phyloP scores from a whole-genome alignment of 1,140 invertebrate species.

The Zaprionus nigranus region DNA sequence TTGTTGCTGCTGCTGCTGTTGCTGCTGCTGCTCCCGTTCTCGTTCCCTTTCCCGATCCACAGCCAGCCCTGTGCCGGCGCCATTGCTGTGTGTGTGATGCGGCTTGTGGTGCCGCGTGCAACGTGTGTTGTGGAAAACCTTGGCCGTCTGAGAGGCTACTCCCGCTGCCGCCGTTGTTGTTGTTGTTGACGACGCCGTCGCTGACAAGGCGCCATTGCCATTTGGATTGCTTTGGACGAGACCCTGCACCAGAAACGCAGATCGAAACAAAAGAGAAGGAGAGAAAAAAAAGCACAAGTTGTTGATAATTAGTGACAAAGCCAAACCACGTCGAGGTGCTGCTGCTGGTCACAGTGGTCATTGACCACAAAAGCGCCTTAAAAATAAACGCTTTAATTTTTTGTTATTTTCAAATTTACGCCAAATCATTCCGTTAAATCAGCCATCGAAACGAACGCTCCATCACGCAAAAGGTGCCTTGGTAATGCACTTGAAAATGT shows the following conservation, averaged over 20 bases:
- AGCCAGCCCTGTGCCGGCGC: constrained; percentile 1
- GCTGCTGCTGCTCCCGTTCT: constrained; percentile 15
- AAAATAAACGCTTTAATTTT: constrained; percentile 56
- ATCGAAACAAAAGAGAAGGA: constrained; percentile 28
- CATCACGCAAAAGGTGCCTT: constrained; percentile 32
- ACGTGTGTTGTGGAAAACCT: constrained; percentile 80
- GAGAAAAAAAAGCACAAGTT: constrained; percentile 21
- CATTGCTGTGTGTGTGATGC: constrained; percentile 62
- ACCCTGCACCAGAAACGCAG: constrained; percentile 47
- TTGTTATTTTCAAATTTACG: constrained; percentile 51
- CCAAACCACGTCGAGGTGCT: constrained; percentile 7
- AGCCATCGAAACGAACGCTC: constrained; percentile 63
- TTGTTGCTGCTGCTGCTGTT: constrained; percentile 21
- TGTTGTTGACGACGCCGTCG: constrained; percentile 3
- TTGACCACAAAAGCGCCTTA: constrained; percentile 76
- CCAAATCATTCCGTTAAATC: constrained; percentile 80
- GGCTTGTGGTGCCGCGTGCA: constrained; percentile 80
- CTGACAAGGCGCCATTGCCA: constrained; percentile 47
- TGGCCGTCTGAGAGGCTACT: constrained; percentile 58
- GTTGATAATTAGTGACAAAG: constrained; percentile 43
- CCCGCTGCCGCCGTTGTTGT: constrained; percentile 16
- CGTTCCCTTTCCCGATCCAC: constrained; percentile 30
- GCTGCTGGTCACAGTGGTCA: constrained; percentile 56
- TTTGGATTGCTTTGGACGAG: constrained; percentile 76
- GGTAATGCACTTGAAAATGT: constrained; percentile 54